These are phyloP conservation scores for Pituophis catenifer DNA, from an alignment of 2,113 vertebrate genomes.

Conservation along the genomic window DNA sequence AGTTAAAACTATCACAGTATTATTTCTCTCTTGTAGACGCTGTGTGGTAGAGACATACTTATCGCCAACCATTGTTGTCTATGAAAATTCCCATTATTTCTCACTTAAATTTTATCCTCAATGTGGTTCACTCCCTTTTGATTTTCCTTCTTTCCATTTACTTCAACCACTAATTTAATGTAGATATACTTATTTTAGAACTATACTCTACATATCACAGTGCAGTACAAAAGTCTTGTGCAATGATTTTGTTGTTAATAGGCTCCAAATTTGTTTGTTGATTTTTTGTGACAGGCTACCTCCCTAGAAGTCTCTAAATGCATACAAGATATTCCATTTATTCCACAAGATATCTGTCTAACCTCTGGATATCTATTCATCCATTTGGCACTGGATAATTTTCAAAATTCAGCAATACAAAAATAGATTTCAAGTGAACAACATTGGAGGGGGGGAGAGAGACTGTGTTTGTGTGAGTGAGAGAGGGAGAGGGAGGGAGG, in stretches of 20 bases:
- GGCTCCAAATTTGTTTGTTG: not conserved
- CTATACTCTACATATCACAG: not conserved
- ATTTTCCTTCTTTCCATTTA: not conserved
- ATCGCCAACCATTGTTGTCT: not conserved
- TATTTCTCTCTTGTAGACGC: not conserved
- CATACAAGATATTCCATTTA: not conserved
- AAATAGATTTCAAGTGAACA: not conserved
- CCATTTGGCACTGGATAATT: not conserved
- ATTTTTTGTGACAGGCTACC: not conserved
- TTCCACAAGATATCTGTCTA: not conserved
- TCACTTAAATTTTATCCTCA: not conserved
- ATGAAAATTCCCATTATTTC: not conserved
- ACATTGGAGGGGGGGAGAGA: not conserved
- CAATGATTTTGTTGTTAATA: not conserved
- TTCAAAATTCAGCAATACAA: not conserved
- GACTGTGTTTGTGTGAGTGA: too few species aligned
- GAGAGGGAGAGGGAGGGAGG: too few species aligned
- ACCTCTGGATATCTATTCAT: not conserved
- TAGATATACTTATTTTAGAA: not conserved
- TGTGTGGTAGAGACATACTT: not conserved
- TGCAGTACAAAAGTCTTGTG: not conserved
- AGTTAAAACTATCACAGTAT: not conserved
- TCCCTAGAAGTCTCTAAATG: not conserved
- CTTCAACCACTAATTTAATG: not conserved
- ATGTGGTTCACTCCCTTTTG: not conserved